Evolutionary conservation across 1,140 invertebrate species (phyloP).

Genomic region (Papilio xuthus): DNA sequence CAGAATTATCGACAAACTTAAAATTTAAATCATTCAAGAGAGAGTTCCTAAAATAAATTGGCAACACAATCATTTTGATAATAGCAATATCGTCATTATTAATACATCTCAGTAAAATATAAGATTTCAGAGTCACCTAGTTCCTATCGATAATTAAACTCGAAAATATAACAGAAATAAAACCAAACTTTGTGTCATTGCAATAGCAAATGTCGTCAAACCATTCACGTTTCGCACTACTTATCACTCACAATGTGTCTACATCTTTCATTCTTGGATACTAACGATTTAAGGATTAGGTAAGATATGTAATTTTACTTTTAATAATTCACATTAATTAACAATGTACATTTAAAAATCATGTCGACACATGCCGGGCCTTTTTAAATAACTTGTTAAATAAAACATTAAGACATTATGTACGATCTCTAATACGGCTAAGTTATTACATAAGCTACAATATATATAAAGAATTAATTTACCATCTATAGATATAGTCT

Average conservation of each 20-base stretch:
- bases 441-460: too few species aligned
- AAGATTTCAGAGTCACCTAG: constrained; percentile 67
- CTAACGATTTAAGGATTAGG: background rate
- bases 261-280: too few species aligned
- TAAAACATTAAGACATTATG: background rate
- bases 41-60: constrained; percentile 1
- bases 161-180: constrained; percentile 21
- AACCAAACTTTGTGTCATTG: background rate
- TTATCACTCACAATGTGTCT: too few species aligned
- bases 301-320: background rate
- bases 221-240: background rate
- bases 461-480: too few species aligned
- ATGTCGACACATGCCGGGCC: background rate
- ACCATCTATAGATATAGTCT: too few species aligned
- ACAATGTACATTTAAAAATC: background rate
- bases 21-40: background rate
- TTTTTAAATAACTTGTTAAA: background rate
- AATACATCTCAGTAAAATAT: background rate
- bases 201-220: background rate
- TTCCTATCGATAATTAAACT: constrained; percentile 53
- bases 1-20: background rate
- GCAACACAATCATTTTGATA: background rate
- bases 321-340: background rate
- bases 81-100: background rate
- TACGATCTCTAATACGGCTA: background rate